A percentile compares a stretch with the other conserved stretches of the same genome.
phyloP scores from a whole-genome alignment of 2,888 invertebrate species.

The Emesis furor region DNA sequence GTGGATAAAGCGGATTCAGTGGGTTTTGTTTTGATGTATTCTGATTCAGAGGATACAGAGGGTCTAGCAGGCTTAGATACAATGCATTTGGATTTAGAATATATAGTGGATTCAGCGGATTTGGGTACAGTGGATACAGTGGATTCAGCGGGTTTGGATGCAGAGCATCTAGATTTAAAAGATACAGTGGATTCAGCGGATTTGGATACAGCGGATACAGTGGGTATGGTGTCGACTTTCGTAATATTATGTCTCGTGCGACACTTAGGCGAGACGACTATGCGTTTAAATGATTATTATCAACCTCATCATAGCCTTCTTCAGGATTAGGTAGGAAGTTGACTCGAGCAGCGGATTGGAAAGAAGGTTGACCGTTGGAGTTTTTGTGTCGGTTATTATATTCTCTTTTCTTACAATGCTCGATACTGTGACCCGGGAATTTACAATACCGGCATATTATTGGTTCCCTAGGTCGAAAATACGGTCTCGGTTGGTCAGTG shows the following conservation, averaged over 20 bases:
- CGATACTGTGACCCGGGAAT: constrained; percentile 46
- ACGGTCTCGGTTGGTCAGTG: background rate
- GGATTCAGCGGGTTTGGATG: background rate
- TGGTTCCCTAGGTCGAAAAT: background rate
- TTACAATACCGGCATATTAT: constrained; percentile 45
- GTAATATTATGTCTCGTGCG: background rate
- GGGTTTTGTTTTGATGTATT: background rate
- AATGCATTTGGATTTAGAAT: no score
- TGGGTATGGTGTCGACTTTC: background rate
- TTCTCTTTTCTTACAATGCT: constrained; percentile 52
- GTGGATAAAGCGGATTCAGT: background rate
- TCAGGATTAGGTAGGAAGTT: no score
- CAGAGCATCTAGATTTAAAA: background rate
- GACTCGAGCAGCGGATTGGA: background rate
- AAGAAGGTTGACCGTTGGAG: background rate
- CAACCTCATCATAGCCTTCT: no score
- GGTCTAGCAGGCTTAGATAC: background rate
- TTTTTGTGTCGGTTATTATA: constrained; percentile 46
- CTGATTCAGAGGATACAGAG: background rate
- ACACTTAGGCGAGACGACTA: background rate
- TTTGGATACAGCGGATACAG: background rate
- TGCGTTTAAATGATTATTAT: background rate
- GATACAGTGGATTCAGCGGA: background rate
- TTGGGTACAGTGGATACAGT: background rate
- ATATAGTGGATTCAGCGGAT: background rate